phyloP scores from a whole-genome alignment of 2,113 vertebrate species.

The Platysternon megacephalum region DNA sequence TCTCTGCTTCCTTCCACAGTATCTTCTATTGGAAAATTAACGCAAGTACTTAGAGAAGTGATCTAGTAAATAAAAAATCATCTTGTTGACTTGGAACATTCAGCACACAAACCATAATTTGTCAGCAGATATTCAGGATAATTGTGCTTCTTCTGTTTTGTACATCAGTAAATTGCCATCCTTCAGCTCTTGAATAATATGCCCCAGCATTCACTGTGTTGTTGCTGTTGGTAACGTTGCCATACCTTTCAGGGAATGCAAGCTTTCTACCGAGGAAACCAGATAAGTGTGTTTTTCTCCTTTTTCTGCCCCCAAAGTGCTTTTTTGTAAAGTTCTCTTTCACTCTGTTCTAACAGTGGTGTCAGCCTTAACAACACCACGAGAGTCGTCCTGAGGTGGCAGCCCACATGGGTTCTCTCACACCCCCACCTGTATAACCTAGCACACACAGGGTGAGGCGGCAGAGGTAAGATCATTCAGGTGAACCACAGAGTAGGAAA shows the following conservation, averaged over 20 bases:
- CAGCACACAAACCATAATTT: neutral
- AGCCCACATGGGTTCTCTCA: neutral
- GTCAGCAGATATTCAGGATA: neutral
- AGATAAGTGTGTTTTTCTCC: neutral
- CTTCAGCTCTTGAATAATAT: neutral
- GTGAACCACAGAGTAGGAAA: neutral
- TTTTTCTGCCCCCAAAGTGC: neutral
- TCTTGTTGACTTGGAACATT: neutral
- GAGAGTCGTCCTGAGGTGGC: neutral
- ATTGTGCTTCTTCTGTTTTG: neutral
- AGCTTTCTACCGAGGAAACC: neutral
- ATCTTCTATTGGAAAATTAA: neutral
- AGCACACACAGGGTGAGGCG: neutral
- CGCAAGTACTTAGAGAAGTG: neutral
- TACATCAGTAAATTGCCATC: neutral
- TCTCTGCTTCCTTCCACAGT: neutral
- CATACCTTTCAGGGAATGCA: neutral
- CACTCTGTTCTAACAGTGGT: neutral
- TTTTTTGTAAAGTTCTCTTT: neutral
- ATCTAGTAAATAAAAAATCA: neutral
- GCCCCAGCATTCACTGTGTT: neutral
- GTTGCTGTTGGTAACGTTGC: neutral
- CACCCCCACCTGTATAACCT: neutral
- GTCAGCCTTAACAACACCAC: no score
- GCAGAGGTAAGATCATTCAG: neutral